phyloP scores from a whole-genome alignment of 2,113 vertebrate species.

The Sebastes fasciatus region DNA sequence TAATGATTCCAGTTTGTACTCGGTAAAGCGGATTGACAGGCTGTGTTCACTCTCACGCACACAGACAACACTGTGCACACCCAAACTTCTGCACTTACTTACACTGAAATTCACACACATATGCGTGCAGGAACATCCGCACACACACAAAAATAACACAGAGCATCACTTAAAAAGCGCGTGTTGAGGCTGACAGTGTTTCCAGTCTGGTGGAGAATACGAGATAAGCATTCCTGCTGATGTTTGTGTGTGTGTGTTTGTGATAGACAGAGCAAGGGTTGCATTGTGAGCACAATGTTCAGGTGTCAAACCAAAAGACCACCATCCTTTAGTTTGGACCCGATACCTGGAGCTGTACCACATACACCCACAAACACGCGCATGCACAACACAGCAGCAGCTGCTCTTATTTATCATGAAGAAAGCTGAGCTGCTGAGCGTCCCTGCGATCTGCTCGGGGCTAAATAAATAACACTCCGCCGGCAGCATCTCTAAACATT shows the following conservation, averaged over 20 bases:
- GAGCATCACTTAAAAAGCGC: conserved; percentile 22
- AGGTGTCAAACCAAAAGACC: conserved; percentile 37
- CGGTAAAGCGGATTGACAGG: conserved; percentile 37
- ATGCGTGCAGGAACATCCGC: background rate
- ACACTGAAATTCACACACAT: background rate
- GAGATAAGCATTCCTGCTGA: conserved; percentile 17
- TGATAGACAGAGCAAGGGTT: conserved; percentile 14
- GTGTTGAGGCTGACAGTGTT: conserved; percentile 12
- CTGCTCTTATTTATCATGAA: conserved; percentile 33
- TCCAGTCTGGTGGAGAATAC: conserved; percentile 36
- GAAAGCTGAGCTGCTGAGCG: conserved; percentile 38
- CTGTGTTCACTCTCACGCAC: background rate
- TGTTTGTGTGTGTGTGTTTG: background rate
- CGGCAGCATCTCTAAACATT: conserved; percentile 33
- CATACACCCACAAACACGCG: background rate
- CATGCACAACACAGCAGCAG: conserved; percentile 18
- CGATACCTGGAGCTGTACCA: conserved; percentile 7
- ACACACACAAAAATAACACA: background rate
- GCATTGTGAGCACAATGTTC: background rate
- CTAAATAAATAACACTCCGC: conserved; percentile 32
- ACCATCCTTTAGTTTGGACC: conserved; percentile 11
- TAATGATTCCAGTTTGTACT: conserved; percentile 59
- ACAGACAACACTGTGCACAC: background rate
- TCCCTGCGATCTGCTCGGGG: background rate
- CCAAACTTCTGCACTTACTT: background rate